These are phyloP conservation scores for Eupeodes luniger DNA, from an alignment of 2,888 invertebrate genomes.

Conservation along the genomic window DNA sequence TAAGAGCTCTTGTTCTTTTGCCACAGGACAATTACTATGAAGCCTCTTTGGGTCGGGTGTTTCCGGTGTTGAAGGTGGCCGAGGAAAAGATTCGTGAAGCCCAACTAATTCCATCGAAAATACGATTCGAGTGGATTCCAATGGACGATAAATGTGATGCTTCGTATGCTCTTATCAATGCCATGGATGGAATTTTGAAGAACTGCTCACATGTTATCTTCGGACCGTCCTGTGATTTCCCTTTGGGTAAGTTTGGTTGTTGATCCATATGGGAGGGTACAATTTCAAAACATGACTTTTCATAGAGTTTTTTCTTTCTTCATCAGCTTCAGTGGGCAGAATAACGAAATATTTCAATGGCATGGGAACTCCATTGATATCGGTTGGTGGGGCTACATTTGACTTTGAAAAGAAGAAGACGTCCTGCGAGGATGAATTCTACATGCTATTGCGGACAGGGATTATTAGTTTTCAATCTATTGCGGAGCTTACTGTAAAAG, in stretches of 20 bases:
- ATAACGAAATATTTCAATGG: constrained; percentile 91
- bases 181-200: constrained; percentile 89
- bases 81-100: constrained; percentile 85
- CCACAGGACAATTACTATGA: constrained; percentile 86
- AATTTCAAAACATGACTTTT: neutral
- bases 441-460: constrained; percentile 91
- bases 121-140: constrained; percentile 86
- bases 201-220: constrained; percentile 91
- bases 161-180: constrained; percentile 89
- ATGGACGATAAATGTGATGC: constrained; percentile 91
- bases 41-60: constrained; percentile 87
- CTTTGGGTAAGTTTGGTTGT: constrained; percentile 87
- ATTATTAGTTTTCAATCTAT: constrained; percentile 90
- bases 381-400: constrained; percentile 91
- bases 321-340: constrained; percentile 91
- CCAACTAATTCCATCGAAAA: constrained; percentile 86
- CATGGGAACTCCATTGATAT: constrained; percentile 90
- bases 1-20: constrained; percentile 88
- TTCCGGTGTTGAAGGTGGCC: constrained; percentile 87
- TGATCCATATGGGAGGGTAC: neutral
- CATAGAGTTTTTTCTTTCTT: neutral
- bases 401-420: constrained; percentile 91
- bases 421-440: constrained; percentile 90
- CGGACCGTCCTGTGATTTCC: constrained; percentile 92
- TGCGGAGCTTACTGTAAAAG: constrained; percentile 88